Percentiles rank a stretch among this genome's conserved stretches.
These are phyloP conservation scores for Oostethus manadensis DNA, from an alignment of 2,113 vertebrate species.

Conservation along the genomic window DNA sequence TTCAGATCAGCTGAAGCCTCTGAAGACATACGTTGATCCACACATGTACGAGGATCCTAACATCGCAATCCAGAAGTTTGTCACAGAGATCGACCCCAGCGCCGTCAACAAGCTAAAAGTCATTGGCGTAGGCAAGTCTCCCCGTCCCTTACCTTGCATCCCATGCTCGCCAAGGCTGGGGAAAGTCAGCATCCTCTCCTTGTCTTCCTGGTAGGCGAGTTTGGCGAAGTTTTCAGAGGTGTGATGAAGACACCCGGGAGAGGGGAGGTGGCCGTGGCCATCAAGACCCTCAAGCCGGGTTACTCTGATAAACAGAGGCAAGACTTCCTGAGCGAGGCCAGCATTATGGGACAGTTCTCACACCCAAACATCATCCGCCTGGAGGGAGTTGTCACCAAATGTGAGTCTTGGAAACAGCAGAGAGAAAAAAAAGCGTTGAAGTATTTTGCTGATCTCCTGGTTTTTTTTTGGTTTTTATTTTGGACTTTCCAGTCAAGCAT, in stretches of 20 bases:
- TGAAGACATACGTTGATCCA: conserved; percentile 93
- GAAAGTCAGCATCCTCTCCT: conserved; percentile 3
- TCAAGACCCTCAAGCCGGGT: conserved; percentile 90
- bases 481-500: conserved; percentile 83
- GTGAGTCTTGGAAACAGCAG: conserved; percentile 66
- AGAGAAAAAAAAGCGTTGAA: background rate
- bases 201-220: conserved; percentile 77
- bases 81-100: conserved; percentile 85
- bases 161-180: background rate
- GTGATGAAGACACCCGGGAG: conserved; percentile 74
- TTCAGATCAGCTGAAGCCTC: conserved; percentile 88
- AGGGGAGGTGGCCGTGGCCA: conserved; percentile 84
- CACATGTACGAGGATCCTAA: conserved; percentile 97
- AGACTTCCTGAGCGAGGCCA: conserved; percentile 93
- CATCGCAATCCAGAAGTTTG: conserved; percentile 92
- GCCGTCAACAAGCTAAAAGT: conserved; percentile 87
- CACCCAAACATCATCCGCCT: conserved; percentile 95
- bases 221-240: conserved; percentile 92
- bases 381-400: conserved; percentile 92
- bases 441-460: conserved; percentile 20
- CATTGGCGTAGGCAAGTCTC: conserved; percentile 87
- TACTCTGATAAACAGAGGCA: conserved; percentile 93
- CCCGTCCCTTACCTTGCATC: background rate
- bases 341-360: conserved; percentile 97
- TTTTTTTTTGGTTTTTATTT: too few species aligned